Percentiles rank a stretch among this genome's conserved stretches.
Conservation (phyloP, 1,140 invertebrate species). For the Conopomorpha cramerella region DNA sequence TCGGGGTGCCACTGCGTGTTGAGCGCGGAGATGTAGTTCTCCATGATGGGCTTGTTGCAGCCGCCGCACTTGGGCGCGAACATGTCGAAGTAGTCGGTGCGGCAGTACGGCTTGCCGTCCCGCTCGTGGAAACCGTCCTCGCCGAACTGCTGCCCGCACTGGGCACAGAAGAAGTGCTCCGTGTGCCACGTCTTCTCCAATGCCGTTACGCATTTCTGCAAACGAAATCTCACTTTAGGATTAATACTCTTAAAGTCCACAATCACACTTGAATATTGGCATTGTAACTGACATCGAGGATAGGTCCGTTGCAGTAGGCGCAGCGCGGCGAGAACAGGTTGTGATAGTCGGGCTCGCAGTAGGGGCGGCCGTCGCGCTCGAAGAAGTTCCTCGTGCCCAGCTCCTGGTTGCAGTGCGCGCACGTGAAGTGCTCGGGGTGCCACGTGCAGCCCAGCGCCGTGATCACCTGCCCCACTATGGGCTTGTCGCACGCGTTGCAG, state of each 20-base stretch:
- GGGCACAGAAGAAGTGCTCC: conserved; percentile 98
- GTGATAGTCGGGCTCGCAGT: conserved; percentile 98
- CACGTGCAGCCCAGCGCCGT: conserved; percentile 98
- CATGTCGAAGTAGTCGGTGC: conserved; percentile 96
- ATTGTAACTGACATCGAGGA: conserved; percentile 83
- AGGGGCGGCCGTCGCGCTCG: conserved; percentile 93
- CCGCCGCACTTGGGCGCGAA: conserved; percentile 99
- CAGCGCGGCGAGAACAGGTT: conserved; percentile 97
- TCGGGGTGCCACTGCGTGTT: conserved; percentile 99
- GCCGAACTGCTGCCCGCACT: conserved; percentile 95
- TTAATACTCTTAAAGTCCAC: conserved; percentile 6
- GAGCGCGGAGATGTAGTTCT: conserved; percentile 98
- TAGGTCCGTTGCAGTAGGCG: conserved; percentile 97
- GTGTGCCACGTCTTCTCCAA: conserved; percentile 99
- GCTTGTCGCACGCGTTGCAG: conserved; percentile 97
- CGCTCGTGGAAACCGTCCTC: conserved; percentile 96
- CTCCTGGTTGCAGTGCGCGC: conserved; percentile 95
- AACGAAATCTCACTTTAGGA: conserved; percentile 20
- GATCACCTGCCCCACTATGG: conserved; percentile 96
- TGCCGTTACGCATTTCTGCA: conserved; percentile 98
- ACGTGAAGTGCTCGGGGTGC: conserved; percentile 99
- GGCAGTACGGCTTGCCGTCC: conserved; percentile 93
- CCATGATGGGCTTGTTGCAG: conserved; percentile 95
- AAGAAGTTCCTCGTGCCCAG: conserved; percentile 98
- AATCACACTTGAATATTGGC: not conserved